Evolutionary conservation across 2,888 invertebrate species (phyloP), one percentile per base, ranked within the genome.

Genomic region (Magallana nippona): DNA sequence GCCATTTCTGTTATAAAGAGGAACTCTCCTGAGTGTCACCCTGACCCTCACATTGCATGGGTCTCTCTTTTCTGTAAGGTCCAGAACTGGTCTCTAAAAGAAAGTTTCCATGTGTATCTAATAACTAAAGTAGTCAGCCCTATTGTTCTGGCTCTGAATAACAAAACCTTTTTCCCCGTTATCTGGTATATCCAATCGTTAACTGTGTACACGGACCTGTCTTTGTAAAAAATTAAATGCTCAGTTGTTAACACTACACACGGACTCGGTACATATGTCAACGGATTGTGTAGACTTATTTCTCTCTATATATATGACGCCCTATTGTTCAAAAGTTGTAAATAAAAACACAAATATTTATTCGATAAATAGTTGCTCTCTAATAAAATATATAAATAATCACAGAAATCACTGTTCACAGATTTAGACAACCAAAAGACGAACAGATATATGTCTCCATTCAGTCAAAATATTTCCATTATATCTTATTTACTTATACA

Each of bases 131-230:
- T 27, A 27, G 22, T 17, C 13, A 71, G 71, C 8, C 2, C 27
- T 22, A 27, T 71, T 71, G 71, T 71, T 17, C 71, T 71, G 71
- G 32, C 27, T 32, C 32, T 15, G 19, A 71, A 71, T 71, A 71
- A 71, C 71, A 71, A 32, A 71, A 63, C 22, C 22, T 11, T 32
- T 27, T 71, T 71, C 32, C 32, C 27, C 32, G 71, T 71, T 71
- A 71, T 71, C 71, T 71, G 22, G 71, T 71, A 71, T 71, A 27
- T 71, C 15, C 27, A 71, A 71, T 71, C 71, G 71, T 71, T 32
- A 71, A 22, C 71, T 32, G 10, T 44, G 44, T 44, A 71, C 27
- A 71, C 22, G 22, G 71, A 11, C 32, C 71, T n/a, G n/a, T 27
- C 27, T 27, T 71, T 71, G 71, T 71, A 71, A 71, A 71, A 27